Conservation (phyloP, 2,113 vertebrate species). For the Aspidoscelis tigris region DNA sequence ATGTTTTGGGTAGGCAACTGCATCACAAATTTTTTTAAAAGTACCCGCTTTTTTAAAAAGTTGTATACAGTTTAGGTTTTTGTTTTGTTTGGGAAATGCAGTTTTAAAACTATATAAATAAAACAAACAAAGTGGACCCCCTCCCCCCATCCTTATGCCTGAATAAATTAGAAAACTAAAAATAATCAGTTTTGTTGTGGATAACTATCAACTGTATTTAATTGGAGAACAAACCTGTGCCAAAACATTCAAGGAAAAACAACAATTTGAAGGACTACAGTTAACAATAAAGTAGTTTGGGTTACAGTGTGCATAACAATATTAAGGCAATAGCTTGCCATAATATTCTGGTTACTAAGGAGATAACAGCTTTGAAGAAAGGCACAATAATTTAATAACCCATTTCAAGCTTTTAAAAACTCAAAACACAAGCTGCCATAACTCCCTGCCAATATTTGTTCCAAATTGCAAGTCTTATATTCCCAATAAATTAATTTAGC, state of each 20-base stretch:
- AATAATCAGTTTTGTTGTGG: neutral
- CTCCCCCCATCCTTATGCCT: too few species aligned
- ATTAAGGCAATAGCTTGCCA: neutral
- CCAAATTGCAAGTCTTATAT: slow-evolving; percentile 23
- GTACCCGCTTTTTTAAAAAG: too few species aligned
- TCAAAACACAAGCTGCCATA: slow-evolving; percentile 20
- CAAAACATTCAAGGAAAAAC: neutral
- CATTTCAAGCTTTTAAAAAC: slow-evolving; percentile 10
- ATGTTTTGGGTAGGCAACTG: too few species aligned
- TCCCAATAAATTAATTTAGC: slow-evolving; percentile 19
- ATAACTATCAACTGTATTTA: too few species aligned
- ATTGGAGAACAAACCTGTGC: neutral
- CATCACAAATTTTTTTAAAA: too few species aligned
- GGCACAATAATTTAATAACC: neutral
- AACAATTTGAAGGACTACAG: neutral
- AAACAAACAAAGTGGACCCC: too few species aligned
- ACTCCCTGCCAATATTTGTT: slow-evolving; percentile 3
- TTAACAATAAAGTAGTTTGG: neutral
- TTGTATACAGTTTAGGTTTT: too few species aligned
- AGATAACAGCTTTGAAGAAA: slow-evolving; percentile 1
- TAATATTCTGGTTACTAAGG: slow-evolving; percentile 31
- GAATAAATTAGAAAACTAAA: too few species aligned
- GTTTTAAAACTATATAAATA: too few species aligned
- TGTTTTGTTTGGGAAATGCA: too few species aligned
- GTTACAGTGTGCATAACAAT: neutral